Evolutionary conservation across 37 sponge, comb jelly and placozoan genomes (phyloP), one percentile per base, ranked within the genome.

Genomic region (Lycopodina hypogea): DNA sequence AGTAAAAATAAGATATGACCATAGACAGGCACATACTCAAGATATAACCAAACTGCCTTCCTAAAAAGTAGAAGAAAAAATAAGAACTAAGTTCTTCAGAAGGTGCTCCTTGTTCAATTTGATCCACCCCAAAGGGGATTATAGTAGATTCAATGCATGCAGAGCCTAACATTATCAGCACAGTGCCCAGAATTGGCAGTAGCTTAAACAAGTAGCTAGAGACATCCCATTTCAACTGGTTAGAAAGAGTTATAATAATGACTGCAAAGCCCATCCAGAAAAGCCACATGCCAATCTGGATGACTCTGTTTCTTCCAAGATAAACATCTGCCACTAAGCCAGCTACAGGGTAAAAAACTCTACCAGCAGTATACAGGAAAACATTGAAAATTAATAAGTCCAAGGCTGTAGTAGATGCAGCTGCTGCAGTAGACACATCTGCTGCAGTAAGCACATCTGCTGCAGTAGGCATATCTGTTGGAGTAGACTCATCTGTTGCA

Each of bases 11-110:
- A 19, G 50, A 21, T 34, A 42, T 45, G 1, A 42, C 23, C 3
- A 70, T 2, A 35, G 70, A 36, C 3, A 70, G 42, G 3, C 39
- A 26, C 3, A 41, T 70, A 38, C 17, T 41, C 23, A 70, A n/a
- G 17, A 42, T 23, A 24, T 42, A 42, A 6, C 70, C 80, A 26
- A 53, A 32, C 23, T 85, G 38, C 4, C 41, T 50, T 39, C 42
- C 59, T 19, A 72, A 74, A 32, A 66, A 78, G 33, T 79, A 85
- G 74, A 74, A 85, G 29, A 61, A 74, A 42, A 85, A 74, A 19
- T 78, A 78, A 18, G 86, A 78, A 26, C 86, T 85, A 23, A 85
- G 72, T 51, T 85, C 74, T 23, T 79, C 79, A 32, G 80, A 74
- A 36, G 79, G 56, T 36, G 74, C 72, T 0, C 79, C 80, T 23